These are phyloP conservation scores for Antitype chi DNA, from an alignment of 2,888 invertebrate species.

Conservation along the genomic window DNA sequence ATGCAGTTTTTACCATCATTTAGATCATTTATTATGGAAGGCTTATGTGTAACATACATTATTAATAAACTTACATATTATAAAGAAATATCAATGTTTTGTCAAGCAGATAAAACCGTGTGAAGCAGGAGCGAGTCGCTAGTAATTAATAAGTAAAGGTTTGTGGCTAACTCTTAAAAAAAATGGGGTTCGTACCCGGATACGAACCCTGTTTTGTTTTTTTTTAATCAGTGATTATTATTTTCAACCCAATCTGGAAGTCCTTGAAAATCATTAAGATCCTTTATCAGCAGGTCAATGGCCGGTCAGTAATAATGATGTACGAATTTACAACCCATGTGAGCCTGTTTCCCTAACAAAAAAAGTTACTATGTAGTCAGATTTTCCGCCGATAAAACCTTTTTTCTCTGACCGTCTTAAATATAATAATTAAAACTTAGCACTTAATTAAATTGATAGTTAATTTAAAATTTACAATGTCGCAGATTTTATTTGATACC, in stretches of 20 bases:
- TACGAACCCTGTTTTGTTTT: background rate
- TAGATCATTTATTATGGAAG: background rate
- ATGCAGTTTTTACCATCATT: background rate
- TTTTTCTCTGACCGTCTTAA: constrained; percentile 20
- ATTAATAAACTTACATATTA: background rate
- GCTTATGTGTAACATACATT: background rate
- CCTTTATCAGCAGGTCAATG: constrained; percentile 29
- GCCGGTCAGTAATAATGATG: constrained; percentile 11
- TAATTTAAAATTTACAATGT: constrained; percentile 35
- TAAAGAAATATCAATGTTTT: background rate
- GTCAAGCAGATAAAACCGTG: background rate
- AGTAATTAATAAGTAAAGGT: background rate
- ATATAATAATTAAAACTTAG: constrained; percentile 42
- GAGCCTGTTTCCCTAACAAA: constrained; percentile 12
- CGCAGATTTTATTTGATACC: constrained; percentile 18
- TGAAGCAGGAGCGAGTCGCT: background rate
- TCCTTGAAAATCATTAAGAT: constrained; percentile 28
- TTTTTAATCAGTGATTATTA: constrained; percentile 22
- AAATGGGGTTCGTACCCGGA: background rate
- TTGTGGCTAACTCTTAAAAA: background rate
- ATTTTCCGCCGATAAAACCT: constrained; percentile 41
- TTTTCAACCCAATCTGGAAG: background rate
- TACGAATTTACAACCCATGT: background rate
- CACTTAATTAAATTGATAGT: constrained; percentile 46
- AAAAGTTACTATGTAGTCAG: constrained; percentile 22